phyloP scores from a whole-genome alignment of 2,888 invertebrate genomes.

The Altica lythri region DNA sequence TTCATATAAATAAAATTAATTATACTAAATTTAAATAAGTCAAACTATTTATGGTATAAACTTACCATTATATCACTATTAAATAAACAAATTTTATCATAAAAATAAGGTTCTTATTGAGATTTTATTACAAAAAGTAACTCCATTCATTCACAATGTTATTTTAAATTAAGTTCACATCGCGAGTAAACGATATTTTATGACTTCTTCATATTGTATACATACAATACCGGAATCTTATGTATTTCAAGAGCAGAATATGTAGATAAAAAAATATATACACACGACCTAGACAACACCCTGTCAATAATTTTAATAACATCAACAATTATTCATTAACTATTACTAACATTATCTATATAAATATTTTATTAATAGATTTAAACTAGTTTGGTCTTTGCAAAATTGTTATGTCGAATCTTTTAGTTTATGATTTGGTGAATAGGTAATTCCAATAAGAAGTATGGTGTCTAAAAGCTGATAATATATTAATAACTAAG shows the following conservation, averaged over 20 bases:
- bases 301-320: conserved; percentile 10
- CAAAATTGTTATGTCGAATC: not conserved
- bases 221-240: no score
- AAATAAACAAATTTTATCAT: no score
- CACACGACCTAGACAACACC: conserved; percentile 20
- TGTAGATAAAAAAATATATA: not conserved
- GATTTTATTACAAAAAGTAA: no score
- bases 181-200: no score
- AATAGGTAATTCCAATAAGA: conserved; percentile 8
- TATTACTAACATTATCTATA: not conserved
- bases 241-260: conserved; percentile 3
- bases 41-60: no score
- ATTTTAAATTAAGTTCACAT: no score
- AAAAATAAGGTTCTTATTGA: no score
- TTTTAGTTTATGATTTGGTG: conserved; percentile 4
- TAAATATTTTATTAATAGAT: conserved; percentile 5
- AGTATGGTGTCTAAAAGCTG: conserved; percentile 10
- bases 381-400: conserved; percentile 3
- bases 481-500: conserved; percentile 14
- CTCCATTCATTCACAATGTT: no score
- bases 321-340: conserved; percentile 9
- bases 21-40: no score
- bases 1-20: no score
- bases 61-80: no score
- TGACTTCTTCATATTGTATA: no score